Conservation (phyloP, 2,888 invertebrate genomes). For the Sclerodermus sp. region DNA sequence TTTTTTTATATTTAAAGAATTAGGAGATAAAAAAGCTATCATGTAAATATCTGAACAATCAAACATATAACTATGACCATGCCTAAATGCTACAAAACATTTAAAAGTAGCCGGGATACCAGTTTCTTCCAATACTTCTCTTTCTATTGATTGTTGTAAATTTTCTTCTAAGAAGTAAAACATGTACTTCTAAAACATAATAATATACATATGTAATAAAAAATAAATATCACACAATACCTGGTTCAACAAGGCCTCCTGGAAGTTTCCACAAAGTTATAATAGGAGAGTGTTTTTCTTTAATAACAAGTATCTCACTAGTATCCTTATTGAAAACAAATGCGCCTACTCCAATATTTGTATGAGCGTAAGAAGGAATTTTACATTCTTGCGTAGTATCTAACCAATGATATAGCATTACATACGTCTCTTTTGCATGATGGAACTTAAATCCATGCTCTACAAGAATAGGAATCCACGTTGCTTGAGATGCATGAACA, state of each 20-base stretch:
- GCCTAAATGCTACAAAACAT: constrained; percentile 76
- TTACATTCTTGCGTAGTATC: constrained; percentile 65
- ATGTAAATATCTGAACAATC: constrained; percentile 87
- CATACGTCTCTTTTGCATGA: constrained; percentile 77
- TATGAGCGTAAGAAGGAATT: constrained; percentile 80
- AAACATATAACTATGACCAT: constrained; percentile 75
- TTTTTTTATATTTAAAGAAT: constrained; percentile 65
- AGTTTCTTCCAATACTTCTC: constrained; percentile 92
- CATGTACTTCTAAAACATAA: background rate
- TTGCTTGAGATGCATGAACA: constrained; percentile 69
- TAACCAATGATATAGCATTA: constrained; percentile 83
- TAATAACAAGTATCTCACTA: constrained; percentile 77
- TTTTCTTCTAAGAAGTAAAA: constrained; percentile 71
- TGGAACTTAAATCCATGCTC: constrained; percentile 85
- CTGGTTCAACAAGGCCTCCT: constrained; percentile 87
- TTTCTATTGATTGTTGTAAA: constrained; percentile 75
- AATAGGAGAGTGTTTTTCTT: constrained; percentile 65
- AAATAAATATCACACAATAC: constrained; percentile 60
- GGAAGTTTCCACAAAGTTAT: constrained; percentile 78
- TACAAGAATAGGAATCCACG: constrained; percentile 76
- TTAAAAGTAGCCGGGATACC: constrained; percentile 76
- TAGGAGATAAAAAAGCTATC: constrained; percentile 72
- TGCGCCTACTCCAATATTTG: constrained; percentile 81
- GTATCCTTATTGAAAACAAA: constrained; percentile 75
- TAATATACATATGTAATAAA: background rate